Evolutionary conservation across 2,888 invertebrate genomes (phyloP).

Genomic region (Yponomeuta plumbellus): DNA sequence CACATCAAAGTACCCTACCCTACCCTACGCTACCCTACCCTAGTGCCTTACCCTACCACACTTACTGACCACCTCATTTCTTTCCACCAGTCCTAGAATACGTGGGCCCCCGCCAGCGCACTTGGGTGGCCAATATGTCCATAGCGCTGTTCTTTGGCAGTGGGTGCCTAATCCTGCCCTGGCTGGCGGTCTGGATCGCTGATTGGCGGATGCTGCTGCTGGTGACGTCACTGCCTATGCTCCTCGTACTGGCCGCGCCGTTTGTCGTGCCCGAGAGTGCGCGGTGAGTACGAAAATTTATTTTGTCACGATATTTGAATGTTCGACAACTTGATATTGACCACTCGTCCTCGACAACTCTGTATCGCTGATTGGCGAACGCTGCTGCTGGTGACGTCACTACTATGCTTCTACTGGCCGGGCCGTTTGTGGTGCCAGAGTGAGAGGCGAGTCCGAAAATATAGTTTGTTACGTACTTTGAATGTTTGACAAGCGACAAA

Average conservation of each 20-base stretch:
- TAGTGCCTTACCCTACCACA: too few relatives aligned
- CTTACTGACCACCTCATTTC: not conserved
- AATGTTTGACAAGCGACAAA: too few relatives aligned
- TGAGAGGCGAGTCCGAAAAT: not conserved
- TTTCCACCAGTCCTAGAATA: slow-evolving; percentile 59
- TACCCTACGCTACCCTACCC: too few relatives aligned
- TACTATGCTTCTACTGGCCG: slow-evolving; percentile 48
- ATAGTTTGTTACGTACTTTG: too few relatives aligned
- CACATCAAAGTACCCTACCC: too few relatives aligned
- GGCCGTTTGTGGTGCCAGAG: slow-evolving; percentile 65
- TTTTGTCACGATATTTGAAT: slow-evolving; percentile 17
- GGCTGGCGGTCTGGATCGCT: slow-evolving; percentile 61
- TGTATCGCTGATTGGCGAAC: slow-evolving; percentile 60
- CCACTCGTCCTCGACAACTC: too few relatives aligned
- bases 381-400: slow-evolving; percentile 56
- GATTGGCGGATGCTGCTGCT: slow-evolving; percentile 63
- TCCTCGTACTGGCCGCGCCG: slow-evolving; percentile 47
- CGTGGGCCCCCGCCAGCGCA: slow-evolving; percentile 66
- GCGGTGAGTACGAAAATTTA: slow-evolving; percentile 36
- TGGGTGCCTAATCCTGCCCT: slow-evolving; percentile 62
- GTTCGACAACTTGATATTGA: too few relatives aligned
- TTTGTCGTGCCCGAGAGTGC: slow-evolving; percentile 66
- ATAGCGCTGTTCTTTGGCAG: slow-evolving; percentile 67
- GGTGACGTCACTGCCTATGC: slow-evolving; percentile 59
- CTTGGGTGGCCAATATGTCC: slow-evolving; percentile 69